Evolutionary conservation across 2,113 vertebrate species (phyloP), one percentile per base, ranked within the genome.

Genomic region (Peromyscus maniculatus): DNA sequence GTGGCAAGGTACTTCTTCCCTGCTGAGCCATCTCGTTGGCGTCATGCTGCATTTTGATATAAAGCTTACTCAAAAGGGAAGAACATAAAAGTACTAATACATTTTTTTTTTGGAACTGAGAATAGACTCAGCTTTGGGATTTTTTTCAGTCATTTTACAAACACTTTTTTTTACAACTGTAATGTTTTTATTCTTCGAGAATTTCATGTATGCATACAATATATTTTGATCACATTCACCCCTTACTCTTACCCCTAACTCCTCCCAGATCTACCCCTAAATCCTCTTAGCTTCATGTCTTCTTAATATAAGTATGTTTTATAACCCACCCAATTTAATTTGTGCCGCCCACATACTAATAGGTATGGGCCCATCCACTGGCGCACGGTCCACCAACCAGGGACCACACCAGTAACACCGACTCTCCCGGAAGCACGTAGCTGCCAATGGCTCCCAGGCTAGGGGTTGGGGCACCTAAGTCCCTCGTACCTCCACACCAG

Each of bases 141-240:
- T 91, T 94, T 91, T 94, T 94, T 87, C 89, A 87, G 52, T 93
- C 28, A 21, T 57, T 87, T 87, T 64, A 64, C n/a, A 84, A 62
- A 84, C 57, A 62, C 57, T 15, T 62, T 83, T 62, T 83, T 80
- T 57, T 22, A n/a, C 52, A 57, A 43, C 57, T 64, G 2, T 84
- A 64, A 39, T 84, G 28, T 62, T 84, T 84, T 84, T 39, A 43
- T 84, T 64, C 36, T 64, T 59, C 5, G 82, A 24, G 22, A 84
- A 43, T 39, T 84, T 43, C 57, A 84, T 39, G 75, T 43, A 84
- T 62, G 33, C n/a, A 64, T 62, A 28, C 80, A 59, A 39, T 84
- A 28, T 64, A 28, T 64, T 64, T 83, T 64, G n/a, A 13, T 39
- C 57, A 39, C 26, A 43, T 6, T 13, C n/a, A 64, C 55, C 55